Evolutionary conservation across 2,888 invertebrate species (phyloP).

Genomic region (Autographa gamma): DNA sequence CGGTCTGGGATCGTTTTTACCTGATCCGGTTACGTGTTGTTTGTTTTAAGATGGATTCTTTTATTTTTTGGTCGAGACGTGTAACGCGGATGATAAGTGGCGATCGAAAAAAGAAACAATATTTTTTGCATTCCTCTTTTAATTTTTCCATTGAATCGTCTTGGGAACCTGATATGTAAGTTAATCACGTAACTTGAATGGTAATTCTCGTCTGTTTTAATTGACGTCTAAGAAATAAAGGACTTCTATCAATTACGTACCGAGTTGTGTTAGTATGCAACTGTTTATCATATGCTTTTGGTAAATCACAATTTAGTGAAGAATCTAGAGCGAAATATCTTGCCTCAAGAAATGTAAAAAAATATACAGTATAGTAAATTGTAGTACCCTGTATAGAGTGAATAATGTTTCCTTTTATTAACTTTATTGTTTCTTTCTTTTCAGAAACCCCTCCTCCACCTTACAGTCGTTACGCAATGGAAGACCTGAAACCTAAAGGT

Average conservation of each 20-base stretch:
- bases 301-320: background rate
- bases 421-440: slow-evolving; percentile 75
- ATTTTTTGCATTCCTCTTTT: slow-evolving; percentile 59
- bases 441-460: slow-evolving; percentile 95
- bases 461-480: slow-evolving; percentile 93
- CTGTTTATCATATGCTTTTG: background rate
- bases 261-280: slow-evolving; percentile 8
- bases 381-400: too few species aligned
- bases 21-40: slow-evolving; percentile 73
- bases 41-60: slow-evolving; percentile 75
- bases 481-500: slow-evolving; percentile 92
- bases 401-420: slow-evolving; percentile 8
- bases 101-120: slow-evolving; percentile 56
- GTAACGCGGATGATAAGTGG: slow-evolving; percentile 69
- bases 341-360: background rate
- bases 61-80: slow-evolving; percentile 64
- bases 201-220: slow-evolving; percentile 23
- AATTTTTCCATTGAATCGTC: slow-evolving; percentile 51
- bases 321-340: background rate
- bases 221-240: slow-evolving; percentile 13
- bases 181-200: slow-evolving; percentile 32
- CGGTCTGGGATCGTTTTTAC: slow-evolving; percentile 72
- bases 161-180: slow-evolving; percentile 34
- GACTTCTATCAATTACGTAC: slow-evolving; percentile 10
- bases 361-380: too few species aligned